Base-by-base conservation (phyloP, 2,888 invertebrate species). In the Mechanitis messenoides region DNA sequence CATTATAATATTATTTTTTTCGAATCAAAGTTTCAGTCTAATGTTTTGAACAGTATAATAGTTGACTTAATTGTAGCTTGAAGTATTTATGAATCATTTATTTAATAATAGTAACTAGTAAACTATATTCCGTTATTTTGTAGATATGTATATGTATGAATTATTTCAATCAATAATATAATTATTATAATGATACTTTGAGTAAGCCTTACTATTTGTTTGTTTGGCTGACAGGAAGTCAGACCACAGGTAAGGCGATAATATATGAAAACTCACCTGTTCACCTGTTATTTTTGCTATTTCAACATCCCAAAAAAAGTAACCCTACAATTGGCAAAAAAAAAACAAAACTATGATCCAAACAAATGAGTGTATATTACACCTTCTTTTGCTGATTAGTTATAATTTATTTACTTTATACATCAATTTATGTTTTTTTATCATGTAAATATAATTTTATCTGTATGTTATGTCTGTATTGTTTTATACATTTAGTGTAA, bases 211-310 rank as follows among this genome's bases (percentile, higher is more conserved):
- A 83, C 76, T 73, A 68, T 69, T 61, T 81, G 69, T 81, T 78
- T 89, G 86, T 87, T 85, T 79, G 81, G 88, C 88, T 79, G 79
- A 74, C 89, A 90, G 90, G 91, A 79, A 78, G 84, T 83, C 89
- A 85, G 77, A 72, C 83, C 77, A 73, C 88, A 91, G 91, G 91
- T 91, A 87, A 90, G 89, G 80, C 77, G 73, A 73, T 58, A 56
- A 58, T 61, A 57, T 66, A 60, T 62, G 55, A 28, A 59, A 62
- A 47, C 60, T 67, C 64, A 62, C 62, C 61, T 59, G 65, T 67
- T 64, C 59, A 62, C 60, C 55, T 58, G 35, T 69, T 71, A 59
- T 59, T 69, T 68, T 69, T 59, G 69, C 69, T 71, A 71, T 64
- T 70, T 72, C 38, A 58, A 59, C 56, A 64, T 61, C 50, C 47